A percentile compares a stretch with the other conserved stretches of the same genome.
These are phyloP conservation scores for Vultur gryphus DNA, from an alignment of 2,797 vertebrate genomes.

Conservation along the genomic window DNA sequence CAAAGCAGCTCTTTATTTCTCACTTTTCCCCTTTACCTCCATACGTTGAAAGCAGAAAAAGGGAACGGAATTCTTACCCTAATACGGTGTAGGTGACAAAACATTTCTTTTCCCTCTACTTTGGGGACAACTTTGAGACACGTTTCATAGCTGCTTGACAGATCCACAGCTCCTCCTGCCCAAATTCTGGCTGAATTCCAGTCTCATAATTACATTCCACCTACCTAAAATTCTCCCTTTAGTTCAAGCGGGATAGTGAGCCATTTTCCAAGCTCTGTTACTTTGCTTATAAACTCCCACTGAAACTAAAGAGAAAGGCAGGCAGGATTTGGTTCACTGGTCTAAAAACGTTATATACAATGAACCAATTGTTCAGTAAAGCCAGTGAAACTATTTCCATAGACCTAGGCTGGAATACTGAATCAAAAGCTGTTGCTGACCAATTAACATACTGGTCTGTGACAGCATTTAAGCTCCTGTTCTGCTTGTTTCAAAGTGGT, in stretches of 20 bases:
- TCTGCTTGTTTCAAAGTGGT: neutral
- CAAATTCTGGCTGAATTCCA: neutral
- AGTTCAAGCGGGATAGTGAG: neutral
- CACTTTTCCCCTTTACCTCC: neutral
- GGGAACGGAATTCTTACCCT: neutral
- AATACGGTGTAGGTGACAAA: neutral
- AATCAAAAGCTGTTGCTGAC: neutral
- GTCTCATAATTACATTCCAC: neutral
- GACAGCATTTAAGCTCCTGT: neutral
- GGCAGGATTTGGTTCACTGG: neutral
- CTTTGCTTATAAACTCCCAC: neutral
- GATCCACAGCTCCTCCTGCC: neutral
- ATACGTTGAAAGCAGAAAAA: neutral
- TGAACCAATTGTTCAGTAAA: neutral
- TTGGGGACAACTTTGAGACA: neutral
- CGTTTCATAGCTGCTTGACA: neutral
- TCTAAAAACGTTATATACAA: neutral
- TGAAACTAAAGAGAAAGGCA: neutral
- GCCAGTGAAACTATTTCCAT: neutral
- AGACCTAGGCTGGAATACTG: neutral
- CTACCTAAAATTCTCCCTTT: neutral
- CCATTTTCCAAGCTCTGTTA: neutral
- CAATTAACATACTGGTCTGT: neutral
- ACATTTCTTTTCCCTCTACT: neutral
- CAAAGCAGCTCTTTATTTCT: neutral